phyloP scores from a whole-genome alignment of 2,888 invertebrate genomes.

The Synanthedon formicaeformis region DNA sequence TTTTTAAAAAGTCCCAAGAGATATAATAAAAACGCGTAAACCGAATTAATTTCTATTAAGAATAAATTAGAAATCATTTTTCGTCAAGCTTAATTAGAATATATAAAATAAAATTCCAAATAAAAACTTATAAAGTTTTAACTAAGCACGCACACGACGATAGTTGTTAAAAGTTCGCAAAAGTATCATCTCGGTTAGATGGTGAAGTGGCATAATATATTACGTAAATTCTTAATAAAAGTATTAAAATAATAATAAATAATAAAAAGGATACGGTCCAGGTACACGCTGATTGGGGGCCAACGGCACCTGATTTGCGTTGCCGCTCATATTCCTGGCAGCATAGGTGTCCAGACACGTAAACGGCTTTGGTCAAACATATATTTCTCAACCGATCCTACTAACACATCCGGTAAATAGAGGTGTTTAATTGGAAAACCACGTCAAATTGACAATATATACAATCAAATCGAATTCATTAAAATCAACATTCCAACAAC shows the following conservation, averaged over 20 bases:
- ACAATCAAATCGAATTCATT: constrained; percentile 49
- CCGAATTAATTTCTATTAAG: too few species aligned
- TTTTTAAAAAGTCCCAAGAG: too few species aligned
- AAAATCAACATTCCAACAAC: constrained; percentile 55
- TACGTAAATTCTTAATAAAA: constrained; percentile 59
- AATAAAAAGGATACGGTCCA: constrained; percentile 72
- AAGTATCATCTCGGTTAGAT: constrained; percentile 16
- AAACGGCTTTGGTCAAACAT: constrained; percentile 74
- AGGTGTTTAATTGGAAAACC: constrained; percentile 41
- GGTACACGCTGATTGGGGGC: constrained; percentile 71
- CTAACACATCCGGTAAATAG: constrained; percentile 68
- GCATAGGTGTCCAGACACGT: constrained; percentile 72
- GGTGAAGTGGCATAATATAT: constrained; percentile 55
- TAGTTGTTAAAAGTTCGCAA: constrained; percentile 34
- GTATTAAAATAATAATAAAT: constrained; percentile 17
- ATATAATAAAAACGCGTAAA: too few species aligned
- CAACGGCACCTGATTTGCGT: constrained; percentile 75
- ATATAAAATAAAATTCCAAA: too few species aligned
- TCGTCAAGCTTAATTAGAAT: too few species aligned
- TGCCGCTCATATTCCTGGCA: constrained; percentile 74
- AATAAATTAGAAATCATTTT: too few species aligned
- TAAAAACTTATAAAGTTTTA: too few species aligned
- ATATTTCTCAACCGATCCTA: constrained; percentile 66
- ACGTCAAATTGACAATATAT: constrained; percentile 61
- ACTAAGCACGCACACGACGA: background rate